Base-by-base conservation (phyloP, 2,888 invertebrate species). In the Andrena hattorfiana region DNA sequence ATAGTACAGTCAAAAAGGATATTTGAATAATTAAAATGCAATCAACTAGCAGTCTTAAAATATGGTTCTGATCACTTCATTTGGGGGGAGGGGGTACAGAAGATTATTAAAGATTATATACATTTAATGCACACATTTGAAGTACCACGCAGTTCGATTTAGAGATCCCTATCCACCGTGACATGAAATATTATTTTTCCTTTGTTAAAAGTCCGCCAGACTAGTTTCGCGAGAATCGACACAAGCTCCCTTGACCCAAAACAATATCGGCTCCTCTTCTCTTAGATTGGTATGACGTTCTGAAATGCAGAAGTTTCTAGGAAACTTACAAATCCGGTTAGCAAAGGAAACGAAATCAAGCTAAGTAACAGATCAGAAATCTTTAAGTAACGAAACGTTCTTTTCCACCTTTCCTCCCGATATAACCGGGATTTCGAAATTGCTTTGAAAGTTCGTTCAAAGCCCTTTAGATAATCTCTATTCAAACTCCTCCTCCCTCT, bases 201-300 rank as follows among this genome's bases (percentile, higher is more conserved):
- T 30, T 30, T 28, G 74, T 54, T 74, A 48, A 68, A 74, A 68
- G 32, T 62, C 28, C 20, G 26, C 1, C 42, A 26, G 28, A 10
- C 42, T 28, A 67, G 42, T 48, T n/a, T 10, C 13, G 30, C 62
- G 13, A 20, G 54, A 59, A 28, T 59, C n/a, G n/a, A 48, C 32
- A 35, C 10, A n/a, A 35, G 56, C 32, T 68, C 10, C 68, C 63
- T 42, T 69, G 63, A 78, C 75, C 78, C 67, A 75, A 78, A 78
- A 74, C 63, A 78, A 78, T 74, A 68, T 60, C 63, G 28, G 30
- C 30, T 51, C 51, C 30, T 28, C 59, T 49, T 59, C 49, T 32
- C 48, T 10, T 20, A 42, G 74, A 76, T 75, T 63, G 28, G 49
- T 32, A 59, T 73, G 68, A 20, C 59, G 42, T 56, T 28, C 10